Conservation (phyloP, 2,113 vertebrate genomes). For the Cercopithecus mona region DNA sequence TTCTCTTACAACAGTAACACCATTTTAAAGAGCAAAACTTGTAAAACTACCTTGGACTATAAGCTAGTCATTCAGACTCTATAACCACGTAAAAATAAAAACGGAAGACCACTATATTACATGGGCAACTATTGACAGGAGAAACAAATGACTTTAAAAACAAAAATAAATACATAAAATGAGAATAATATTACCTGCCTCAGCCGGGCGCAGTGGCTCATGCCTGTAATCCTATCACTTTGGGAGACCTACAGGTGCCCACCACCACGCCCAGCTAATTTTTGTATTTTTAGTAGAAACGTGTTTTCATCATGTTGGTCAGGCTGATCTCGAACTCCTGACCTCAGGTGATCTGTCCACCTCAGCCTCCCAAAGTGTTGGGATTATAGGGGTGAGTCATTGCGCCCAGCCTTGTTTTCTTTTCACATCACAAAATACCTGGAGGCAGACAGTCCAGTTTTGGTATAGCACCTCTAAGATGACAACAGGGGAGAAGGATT, state of each 20-base stretch:
- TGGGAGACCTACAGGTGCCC: too few relatives aligned
- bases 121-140: neutral
- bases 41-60: neutral
- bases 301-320: too few relatives aligned
- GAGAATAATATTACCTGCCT: neutral
- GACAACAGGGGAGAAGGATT: neutral
- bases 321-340: too few relatives aligned
- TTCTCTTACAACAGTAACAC: neutral
- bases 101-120: neutral
- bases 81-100: neutral
- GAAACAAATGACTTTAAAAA: conserved; percentile 18
- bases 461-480: neutral
- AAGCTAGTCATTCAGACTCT: neutral
- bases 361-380: too few relatives aligned
- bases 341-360: too few relatives aligned
- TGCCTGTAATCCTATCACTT: too few relatives aligned
- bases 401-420: neutral
- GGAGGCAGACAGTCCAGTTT: neutral
- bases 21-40: neutral
- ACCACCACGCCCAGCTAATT: too few relatives aligned
- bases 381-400: too few relatives aligned
- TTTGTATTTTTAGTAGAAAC: too few relatives aligned
- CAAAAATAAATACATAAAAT: neutral
- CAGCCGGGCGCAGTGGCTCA: too few relatives aligned
- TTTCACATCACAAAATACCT: neutral